Percentiles rank a stretch among this genome's conserved stretches.
Conservation (phyloP, 2,797 vertebrate genomes). For the Scolopax rusticola region DNA sequence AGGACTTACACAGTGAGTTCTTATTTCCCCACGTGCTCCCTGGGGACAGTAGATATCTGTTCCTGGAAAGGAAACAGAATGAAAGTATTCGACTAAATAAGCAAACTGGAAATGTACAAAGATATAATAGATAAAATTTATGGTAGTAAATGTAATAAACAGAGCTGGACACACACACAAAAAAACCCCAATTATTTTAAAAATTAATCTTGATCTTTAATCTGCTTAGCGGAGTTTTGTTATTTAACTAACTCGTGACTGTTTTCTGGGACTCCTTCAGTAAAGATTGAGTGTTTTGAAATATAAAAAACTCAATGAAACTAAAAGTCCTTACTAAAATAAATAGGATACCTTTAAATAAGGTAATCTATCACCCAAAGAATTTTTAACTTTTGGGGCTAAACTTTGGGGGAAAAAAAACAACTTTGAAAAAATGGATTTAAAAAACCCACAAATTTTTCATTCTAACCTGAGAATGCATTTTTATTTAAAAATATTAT, state of each 20-base stretch:
- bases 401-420: neutral
- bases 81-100: neutral
- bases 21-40: neutral
- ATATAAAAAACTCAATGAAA: neutral
- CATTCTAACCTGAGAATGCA: neutral
- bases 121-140: neutral
- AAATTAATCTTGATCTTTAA: neutral
- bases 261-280: accelerated
- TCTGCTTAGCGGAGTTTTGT: neutral
- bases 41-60: neutral
- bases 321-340: neutral
- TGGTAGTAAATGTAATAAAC: neutral
- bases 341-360: neutral
- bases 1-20: neutral
- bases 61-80: neutral
- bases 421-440: neutral
- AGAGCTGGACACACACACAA: neutral
- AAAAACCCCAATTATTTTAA: neutral
- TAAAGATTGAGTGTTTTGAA: neutral
- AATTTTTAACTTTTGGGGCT: neutral
- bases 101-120: neutral
- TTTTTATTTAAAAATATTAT: neutral
- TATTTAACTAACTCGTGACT: neutral
- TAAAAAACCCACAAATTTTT: neutral
- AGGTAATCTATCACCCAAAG: neutral